Conservation (phyloP, 2,797 vertebrate genomes). For the Vespertilio murinus region DNA sequence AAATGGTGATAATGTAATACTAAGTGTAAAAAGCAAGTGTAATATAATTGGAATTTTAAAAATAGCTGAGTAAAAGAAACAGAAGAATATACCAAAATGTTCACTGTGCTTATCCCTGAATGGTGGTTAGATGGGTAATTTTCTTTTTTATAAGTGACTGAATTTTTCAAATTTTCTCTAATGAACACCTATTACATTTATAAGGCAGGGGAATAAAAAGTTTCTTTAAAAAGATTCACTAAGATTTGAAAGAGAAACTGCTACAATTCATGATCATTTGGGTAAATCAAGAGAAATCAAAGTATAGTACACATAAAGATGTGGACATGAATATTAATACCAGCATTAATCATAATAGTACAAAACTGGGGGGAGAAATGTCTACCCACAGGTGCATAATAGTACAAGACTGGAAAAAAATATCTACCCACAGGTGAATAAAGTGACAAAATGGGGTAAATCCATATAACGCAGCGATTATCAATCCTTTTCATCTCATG, state of each 20-base stretch:
- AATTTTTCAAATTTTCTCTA: constrained; percentile 37
- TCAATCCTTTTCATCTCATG: background rate
- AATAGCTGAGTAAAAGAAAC: constrained; percentile 36
- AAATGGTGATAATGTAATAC: constrained; percentile 44
- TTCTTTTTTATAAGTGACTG: constrained; percentile 36
- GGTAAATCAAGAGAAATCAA: background rate
- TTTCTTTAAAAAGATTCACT: background rate
- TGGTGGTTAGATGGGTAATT: background rate
- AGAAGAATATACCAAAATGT: constrained; percentile 32
- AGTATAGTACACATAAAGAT: no score
- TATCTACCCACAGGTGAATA: no score
- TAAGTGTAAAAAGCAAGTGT: constrained; percentile 36
- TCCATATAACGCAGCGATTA: background rate
- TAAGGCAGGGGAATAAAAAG: background rate
- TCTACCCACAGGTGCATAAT: no score
- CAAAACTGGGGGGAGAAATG: no score
- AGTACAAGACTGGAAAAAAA: no score
- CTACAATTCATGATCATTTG: constrained; percentile 14
- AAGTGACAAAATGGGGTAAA: background rate
- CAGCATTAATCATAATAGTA: no score
- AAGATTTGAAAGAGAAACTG: constrained; percentile 40
- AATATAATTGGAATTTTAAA: constrained; percentile 29
- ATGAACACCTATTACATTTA: constrained; percentile 32
- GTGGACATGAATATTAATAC: no score
- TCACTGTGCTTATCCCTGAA: background rate